Percentiles rank a stretch among this genome's conserved stretches.
phyloP scores from a whole-genome alignment of 2,888 invertebrate species.

The Spodoptera littoralis region DNA sequence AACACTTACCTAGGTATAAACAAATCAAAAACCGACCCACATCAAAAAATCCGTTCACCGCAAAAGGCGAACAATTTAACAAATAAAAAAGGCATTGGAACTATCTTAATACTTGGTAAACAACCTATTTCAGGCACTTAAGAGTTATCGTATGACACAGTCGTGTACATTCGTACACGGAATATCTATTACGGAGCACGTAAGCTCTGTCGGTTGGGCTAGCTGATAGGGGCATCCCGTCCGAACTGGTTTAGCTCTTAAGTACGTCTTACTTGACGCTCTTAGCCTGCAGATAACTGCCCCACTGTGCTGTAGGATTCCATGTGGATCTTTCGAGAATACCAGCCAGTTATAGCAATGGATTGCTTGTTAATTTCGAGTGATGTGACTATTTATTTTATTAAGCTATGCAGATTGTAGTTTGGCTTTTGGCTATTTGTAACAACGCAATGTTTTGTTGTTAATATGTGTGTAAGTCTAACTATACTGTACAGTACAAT shows the following conservation, averaged over 20 bases:
- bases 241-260: constrained; percentile 70
- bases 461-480: no score
- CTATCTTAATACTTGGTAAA: constrained; percentile 49
- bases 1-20: neutral
- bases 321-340: constrained; percentile 39
- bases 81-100: constrained; percentile 20
- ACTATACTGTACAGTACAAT: no score
- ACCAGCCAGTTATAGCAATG: constrained; percentile 17
- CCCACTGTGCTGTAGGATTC: constrained; percentile 35
- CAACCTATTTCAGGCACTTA: constrained; percentile 60
- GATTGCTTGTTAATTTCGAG: constrained; percentile 19
- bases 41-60: constrained; percentile 19
- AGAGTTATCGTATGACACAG: constrained; percentile 61
- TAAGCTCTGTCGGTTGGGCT: constrained; percentile 58
- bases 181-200: constrained; percentile 60
- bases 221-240: constrained; percentile 66
- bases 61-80: constrained; percentile 35
- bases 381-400: constrained; percentile 17
- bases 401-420: neutral
- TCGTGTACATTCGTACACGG: constrained; percentile 48
- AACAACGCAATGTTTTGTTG: no score
- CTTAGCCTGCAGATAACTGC: constrained; percentile 56
- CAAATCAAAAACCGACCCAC: constrained; percentile 21
- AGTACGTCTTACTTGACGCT: constrained; percentile 70
- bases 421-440: no score